Base-by-base conservation (phyloP, 2,888 invertebrate genomes). In the Callimorpha dominula region DNA sequence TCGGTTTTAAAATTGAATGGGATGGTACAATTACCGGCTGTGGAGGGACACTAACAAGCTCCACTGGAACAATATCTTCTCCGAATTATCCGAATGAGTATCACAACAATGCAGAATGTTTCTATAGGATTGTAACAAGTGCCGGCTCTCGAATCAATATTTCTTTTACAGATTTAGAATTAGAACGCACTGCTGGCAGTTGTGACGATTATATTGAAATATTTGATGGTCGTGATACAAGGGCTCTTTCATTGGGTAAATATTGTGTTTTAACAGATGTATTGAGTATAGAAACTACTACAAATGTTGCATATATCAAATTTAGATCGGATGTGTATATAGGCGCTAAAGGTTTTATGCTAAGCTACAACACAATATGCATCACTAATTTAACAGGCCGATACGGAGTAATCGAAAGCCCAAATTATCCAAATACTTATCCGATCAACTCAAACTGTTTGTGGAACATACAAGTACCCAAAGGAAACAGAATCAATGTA, bases 71-170 rank as follows among this genome's bases (percentile, higher is more conserved):
- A 3, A 97, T 99, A 81, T 96, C 97, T 14, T 99, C 99, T 0
- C 99, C 99, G 1, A 97, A 97, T 88, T 99, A 99, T 93, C 99
- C 99, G 0, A 96, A 96, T 80, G 92, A 96, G 0, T 99, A 98
- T 89, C 93, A 96, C 54, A 96, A 96, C 70, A 96, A 97, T 80
- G 96, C 97, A 0, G 97, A 97, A 88, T 99, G 99, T 89, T 96
- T 96, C 78, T 99, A 98, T 97, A 97, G 96, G 82, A 97, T 99
- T 78, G 95, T 96, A 4, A 97, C 97, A 0, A 97, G 97, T 76
- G 94, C 96, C 46, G 99, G 98, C 4, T 98, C 97, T 31, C 89
- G 93, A n/a, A 95, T 99, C 66, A 95, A 95, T 75, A 87, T 98
- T 0, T 89, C 95, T 8, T 96, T 98, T 85, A 93, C 96, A 12